Percentiles rank a stretch among this genome's conserved stretches.
phyloP scores from a whole-genome alignment of 2,888 invertebrate species.

The Cerastis rubricosa region DNA sequence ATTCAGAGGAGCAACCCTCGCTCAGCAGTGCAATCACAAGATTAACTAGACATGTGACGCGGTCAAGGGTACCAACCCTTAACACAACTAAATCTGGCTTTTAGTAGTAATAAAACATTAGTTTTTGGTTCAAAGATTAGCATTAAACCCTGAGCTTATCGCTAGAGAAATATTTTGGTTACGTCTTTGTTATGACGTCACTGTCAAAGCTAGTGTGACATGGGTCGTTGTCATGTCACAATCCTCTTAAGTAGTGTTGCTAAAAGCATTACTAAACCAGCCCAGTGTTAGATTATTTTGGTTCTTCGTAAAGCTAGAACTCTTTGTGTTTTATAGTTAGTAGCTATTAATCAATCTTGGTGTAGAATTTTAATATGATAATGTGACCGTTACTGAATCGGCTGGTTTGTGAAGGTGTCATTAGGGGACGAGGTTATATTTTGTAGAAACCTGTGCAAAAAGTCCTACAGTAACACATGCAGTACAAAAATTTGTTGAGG shows the following conservation, averaged over 20 bases:
- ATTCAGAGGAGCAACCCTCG: no score
- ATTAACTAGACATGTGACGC: neutral
- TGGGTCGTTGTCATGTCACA: constrained; percentile 83
- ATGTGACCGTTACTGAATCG: constrained; percentile 1
- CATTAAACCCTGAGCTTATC: constrained; percentile 49
- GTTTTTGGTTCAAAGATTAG: constrained; percentile 55
- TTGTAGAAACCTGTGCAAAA: neutral
- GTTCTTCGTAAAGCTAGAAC: constrained; percentile 34
- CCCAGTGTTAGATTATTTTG: constrained; percentile 36
- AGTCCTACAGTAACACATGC: neutral
- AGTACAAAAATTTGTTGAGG: no score
- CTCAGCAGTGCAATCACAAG: neutral
- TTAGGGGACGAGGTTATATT: neutral
- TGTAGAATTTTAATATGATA: constrained; percentile 4
- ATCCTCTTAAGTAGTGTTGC: constrained; percentile 81
- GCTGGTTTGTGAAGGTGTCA: neutral
- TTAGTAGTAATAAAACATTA: constrained; percentile 27
- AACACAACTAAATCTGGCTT: constrained; percentile 21
- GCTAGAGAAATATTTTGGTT: constrained; percentile 62
- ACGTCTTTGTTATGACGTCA: constrained; percentile 71
- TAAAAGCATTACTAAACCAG: constrained; percentile 67
- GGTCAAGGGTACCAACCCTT: neutral
- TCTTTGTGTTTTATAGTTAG: constrained; percentile 28
- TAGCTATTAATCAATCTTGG: constrained; percentile 29
- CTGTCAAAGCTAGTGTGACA: constrained; percentile 74